Conservation (phyloP, 2,113 vertebrate species). For the Rhinolophus ferrumequinum region DNA sequence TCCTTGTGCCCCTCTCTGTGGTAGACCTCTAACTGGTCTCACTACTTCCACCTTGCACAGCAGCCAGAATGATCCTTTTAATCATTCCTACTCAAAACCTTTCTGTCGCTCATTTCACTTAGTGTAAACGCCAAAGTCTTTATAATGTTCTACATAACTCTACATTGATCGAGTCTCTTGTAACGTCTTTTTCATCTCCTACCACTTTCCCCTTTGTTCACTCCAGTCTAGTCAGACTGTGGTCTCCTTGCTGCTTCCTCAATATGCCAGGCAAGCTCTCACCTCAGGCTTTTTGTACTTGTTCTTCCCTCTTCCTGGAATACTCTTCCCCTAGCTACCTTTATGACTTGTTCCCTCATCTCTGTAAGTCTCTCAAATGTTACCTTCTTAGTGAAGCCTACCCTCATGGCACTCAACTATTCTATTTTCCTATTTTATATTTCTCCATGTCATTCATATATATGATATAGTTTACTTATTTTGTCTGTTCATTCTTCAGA, state of each 20-base stretch:
- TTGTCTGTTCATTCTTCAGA: neutral
- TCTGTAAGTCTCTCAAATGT: neutral
- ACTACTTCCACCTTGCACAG: neutral
- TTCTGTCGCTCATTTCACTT: neutral
- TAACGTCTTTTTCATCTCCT: neutral
- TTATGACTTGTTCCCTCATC: neutral
- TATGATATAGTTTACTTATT: neutral
- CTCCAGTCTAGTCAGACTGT: neutral
- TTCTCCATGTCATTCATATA: neutral
- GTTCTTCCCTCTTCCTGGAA: neutral
- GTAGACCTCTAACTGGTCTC: neutral
- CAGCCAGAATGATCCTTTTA: neutral
- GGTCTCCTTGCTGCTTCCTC: neutral
- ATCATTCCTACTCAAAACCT: neutral
- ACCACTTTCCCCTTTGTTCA: neutral
- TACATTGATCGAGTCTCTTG: neutral
- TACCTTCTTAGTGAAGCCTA: neutral
- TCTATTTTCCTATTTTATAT: neutral
- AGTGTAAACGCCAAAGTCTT: neutral
- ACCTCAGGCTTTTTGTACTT: conserved; percentile 5
- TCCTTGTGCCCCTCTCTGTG: neutral
- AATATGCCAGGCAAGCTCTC: neutral
- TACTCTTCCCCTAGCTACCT: neutral
- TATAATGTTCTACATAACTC: neutral
- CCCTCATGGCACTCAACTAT: neutral